Percentiles rank a stretch among this genome's conserved stretches.
Evolutionary conservation across 2,888 invertebrate genomes (phyloP).

Genomic region (Diloba caeruleocephala): DNA sequence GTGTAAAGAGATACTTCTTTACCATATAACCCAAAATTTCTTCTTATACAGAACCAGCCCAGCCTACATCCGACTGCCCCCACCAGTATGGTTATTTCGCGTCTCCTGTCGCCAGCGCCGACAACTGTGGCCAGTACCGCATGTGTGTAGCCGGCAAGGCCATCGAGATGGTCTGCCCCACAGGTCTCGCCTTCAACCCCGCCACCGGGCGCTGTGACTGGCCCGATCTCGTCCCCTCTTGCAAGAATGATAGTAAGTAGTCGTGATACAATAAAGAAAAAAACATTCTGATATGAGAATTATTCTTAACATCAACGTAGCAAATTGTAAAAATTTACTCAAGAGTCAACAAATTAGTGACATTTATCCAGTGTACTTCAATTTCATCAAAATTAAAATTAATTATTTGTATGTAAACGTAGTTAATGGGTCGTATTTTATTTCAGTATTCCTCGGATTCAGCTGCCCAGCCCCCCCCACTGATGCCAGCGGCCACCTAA

Average conservation of each 20-base stretch:
- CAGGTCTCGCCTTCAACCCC: slow-evolving; percentile 93
- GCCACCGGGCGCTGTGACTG: slow-evolving; percentile 93
- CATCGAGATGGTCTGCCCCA: slow-evolving; percentile 91
- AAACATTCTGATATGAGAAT: no score
- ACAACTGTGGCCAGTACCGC: slow-evolving; percentile 92
- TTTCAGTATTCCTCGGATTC: slow-evolving; percentile 71
- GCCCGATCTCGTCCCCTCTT: slow-evolving; percentile 93
- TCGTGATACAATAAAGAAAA: background rate
- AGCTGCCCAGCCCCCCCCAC: slow-evolving; percentile 64
- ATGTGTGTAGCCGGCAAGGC: slow-evolving; percentile 92
- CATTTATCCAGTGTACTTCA: no score
- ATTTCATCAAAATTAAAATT: no score
- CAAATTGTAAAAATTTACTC: no score
- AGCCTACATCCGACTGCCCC: slow-evolving; percentile 92
- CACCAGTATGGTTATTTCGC: slow-evolving; percentile 94
- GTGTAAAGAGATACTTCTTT: no score
- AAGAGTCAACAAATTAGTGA: no score
- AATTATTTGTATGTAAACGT: no score
- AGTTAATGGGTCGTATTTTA: background rate
- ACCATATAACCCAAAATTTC: background rate
- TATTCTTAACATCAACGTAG: no score
- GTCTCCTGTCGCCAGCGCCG: slow-evolving; percentile 54
- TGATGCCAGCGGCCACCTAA: slow-evolving; percentile 55
- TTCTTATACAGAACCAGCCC: slow-evolving; percentile 87
- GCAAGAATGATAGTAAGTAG: slow-evolving; percentile 87